Evolutionary conservation across 1,140 invertebrate genomes (phyloP).

Genomic region (Delia radicum): DNA sequence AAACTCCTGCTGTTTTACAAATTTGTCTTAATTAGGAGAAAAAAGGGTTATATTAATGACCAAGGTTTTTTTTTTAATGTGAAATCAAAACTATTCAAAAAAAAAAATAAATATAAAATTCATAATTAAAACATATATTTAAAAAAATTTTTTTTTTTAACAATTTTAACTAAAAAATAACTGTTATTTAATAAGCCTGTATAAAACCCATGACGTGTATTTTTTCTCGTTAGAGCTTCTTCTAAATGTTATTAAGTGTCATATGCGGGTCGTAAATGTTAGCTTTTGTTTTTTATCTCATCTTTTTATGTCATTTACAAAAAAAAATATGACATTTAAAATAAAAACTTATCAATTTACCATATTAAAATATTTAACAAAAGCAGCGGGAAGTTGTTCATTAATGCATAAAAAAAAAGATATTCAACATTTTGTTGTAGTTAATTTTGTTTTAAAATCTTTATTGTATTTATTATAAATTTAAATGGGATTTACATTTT

Average conservation of each 20-base stretch:
- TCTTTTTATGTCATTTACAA: background rate
- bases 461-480: background rate
- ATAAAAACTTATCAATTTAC: background rate
- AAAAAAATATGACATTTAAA: background rate
- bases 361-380: background rate
- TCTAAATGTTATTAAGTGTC: background rate
- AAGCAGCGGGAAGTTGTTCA: constrained; percentile 11
- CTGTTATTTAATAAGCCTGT: background rate
- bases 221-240: background rate
- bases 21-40: too few relatives aligned
- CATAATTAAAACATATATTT: too few relatives aligned
- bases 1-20: too few relatives aligned
- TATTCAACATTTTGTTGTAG: background rate
- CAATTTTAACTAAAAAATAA: too few relatives aligned
- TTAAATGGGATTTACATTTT: background rate
- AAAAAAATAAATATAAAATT: too few relatives aligned
- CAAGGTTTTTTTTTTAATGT: too few relatives aligned
- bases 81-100: too few relatives aligned
- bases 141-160: too few relatives aligned
- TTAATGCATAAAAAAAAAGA: background rate
- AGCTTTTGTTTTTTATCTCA: background rate
- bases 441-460: background rate
- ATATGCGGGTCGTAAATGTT: background rate
- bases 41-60: too few relatives aligned
- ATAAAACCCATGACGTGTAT: background rate